phyloP scores from a whole-genome alignment of 2,888 invertebrate species.

The Cepaea hortensis region DNA sequence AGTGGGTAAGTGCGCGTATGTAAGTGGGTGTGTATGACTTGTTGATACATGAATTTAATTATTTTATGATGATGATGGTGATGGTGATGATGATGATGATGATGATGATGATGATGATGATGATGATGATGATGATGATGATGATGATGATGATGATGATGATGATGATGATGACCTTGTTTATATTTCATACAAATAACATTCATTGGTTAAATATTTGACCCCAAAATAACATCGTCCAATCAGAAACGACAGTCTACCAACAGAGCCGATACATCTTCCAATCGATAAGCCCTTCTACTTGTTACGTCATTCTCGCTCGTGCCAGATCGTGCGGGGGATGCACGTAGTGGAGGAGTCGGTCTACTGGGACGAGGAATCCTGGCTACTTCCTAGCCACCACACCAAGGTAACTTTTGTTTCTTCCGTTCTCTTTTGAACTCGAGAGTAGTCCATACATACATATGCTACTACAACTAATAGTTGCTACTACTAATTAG shows the following conservation, averaged over 20 bases:
- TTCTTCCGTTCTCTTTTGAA: too few species aligned
- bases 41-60: too few species aligned
- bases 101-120: background rate
- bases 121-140: background rate
- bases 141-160: background rate
- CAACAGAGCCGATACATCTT: slow-evolving; percentile 47
- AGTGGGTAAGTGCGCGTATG: too few species aligned
- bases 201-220: too few species aligned
- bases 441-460: too few species aligned
- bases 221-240: background rate
- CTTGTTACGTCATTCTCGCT: slow-evolving; percentile 50
- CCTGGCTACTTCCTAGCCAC: slow-evolving; percentile 16
- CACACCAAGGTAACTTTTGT: background rate
- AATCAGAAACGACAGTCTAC: slow-evolving; percentile 51
- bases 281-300: slow-evolving; percentile 55
- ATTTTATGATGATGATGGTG: background rate
- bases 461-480: too few species aligned
- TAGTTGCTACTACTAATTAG: too few species aligned
- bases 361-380: slow-evolving; percentile 47
- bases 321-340: slow-evolving; percentile 53
- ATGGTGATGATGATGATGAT: background rate
- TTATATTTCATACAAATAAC: too few species aligned
- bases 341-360: slow-evolving; percentile 52
- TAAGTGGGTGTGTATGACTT: too few species aligned
- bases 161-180: background rate